Percentiles rank a stretch among this genome's conserved stretches.
phyloP scores from a whole-genome alignment of 2,888 invertebrate genomes.

The Autographa pulchrina region DNA sequence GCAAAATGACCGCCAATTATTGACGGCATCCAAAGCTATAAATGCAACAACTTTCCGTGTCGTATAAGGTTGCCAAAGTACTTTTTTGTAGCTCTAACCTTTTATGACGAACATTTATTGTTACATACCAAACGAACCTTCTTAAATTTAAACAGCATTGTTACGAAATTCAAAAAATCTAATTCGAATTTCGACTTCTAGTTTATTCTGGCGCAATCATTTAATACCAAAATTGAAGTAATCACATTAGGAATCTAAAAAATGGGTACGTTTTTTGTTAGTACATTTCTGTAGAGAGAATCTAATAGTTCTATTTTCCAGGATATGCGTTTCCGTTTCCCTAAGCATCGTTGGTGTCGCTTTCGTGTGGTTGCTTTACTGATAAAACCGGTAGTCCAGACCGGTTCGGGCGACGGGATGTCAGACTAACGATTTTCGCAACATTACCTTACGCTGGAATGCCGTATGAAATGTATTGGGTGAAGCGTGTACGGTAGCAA shows the following conservation, averaged over 20 bases:
- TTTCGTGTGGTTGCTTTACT: constrained; percentile 55
- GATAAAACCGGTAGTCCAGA: constrained; percentile 54
- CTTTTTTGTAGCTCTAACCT: constrained; percentile 22
- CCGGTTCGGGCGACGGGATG: constrained; percentile 55
- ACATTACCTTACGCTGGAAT: constrained; percentile 51
- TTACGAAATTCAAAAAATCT: background rate
- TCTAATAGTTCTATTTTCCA: constrained; percentile 63
- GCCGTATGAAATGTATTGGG: constrained; percentile 43
- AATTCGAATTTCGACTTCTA: background rate
- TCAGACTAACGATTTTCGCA: constrained; percentile 59
- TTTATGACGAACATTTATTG: constrained; percentile 13
- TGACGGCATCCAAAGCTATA: constrained; percentile 10
- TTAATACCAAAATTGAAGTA: background rate
- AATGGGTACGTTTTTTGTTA: background rate
- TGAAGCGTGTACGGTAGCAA: background rate
- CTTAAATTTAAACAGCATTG: background rate
- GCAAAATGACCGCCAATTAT: constrained; percentile 18
- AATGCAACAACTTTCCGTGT: constrained; percentile 26
- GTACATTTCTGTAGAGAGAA: background rate
- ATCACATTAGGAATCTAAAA: background rate
- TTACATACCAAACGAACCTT: constrained; percentile 32
- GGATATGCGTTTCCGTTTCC: constrained; percentile 77
- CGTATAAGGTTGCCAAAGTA: constrained; percentile 23
- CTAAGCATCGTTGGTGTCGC: constrained; percentile 66
- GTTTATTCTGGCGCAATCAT: no score